Evolutionary conservation across 2,797 vertebrate genomes (phyloP).

Genomic region (Aphelocoma californica): DNA sequence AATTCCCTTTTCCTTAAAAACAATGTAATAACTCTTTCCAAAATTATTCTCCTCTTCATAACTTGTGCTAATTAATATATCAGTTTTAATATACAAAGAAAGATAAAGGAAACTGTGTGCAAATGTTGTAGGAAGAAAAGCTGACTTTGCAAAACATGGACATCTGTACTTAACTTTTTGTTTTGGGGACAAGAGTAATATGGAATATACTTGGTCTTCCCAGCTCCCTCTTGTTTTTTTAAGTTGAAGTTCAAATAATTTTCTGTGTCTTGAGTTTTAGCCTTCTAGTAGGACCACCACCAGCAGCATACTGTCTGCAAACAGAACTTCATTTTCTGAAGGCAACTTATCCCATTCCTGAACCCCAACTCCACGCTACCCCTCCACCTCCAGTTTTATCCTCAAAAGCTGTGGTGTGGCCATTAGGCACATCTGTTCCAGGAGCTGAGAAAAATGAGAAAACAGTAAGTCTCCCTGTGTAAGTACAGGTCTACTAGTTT

Average conservation of each 20-base stretch:
- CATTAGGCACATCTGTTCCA: neutral
- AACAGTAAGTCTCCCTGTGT: neutral
- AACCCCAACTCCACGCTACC: neutral
- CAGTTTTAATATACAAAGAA: neutral
- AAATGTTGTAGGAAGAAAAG: neutral
- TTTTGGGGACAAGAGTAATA: neutral
- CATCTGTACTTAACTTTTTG: neutral
- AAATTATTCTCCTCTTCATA: neutral
- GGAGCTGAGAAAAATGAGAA: constrained; percentile 45
- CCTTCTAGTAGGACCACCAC: neutral
- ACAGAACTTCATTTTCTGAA: neutral
- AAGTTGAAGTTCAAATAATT: neutral
- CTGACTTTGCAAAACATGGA: neutral
- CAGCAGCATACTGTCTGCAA: neutral
- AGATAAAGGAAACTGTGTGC: neutral
- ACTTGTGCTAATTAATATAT: neutral
- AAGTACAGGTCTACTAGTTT: constrained; percentile 42
- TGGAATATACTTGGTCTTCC: neutral
- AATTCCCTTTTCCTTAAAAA: neutral
- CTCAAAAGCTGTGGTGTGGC: neutral
- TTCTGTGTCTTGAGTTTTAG: neutral
- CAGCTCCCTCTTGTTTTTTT: neutral
- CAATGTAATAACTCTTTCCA: neutral
- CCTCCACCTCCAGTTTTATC: neutral
- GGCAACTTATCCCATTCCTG: neutral